These are phyloP conservation scores for Corvus moneduloides DNA, from an alignment of 2,113 vertebrate genomes.

Conservation along the genomic window DNA sequence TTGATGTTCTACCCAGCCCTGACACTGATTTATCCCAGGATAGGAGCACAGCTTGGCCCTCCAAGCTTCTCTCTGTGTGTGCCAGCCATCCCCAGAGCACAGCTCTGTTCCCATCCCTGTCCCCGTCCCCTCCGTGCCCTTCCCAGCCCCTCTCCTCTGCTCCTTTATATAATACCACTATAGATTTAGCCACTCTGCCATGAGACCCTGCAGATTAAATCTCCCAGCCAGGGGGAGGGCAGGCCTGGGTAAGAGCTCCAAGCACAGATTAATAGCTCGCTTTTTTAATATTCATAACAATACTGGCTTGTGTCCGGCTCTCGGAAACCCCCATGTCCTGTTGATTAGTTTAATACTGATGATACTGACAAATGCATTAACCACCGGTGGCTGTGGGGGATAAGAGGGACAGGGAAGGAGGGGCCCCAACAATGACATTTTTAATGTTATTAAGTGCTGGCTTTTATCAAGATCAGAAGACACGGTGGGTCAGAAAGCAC, in stretches of 20 bases:
- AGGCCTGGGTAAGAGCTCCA: neutral
- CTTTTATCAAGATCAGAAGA: constrained; percentile 61
- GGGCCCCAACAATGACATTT: neutral
- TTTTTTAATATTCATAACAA: constrained; percentile 70
- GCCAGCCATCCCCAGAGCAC: neutral
- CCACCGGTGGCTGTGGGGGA: neutral
- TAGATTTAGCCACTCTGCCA: constrained; percentile 66
- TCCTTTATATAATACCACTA: constrained; percentile 60
- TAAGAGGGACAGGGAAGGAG: neutral
- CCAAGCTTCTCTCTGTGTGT: neutral
- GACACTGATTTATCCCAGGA: neutral
- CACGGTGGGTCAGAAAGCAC: neutral
- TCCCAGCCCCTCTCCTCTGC: constrained; percentile 14
- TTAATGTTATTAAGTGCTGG: constrained; percentile 61
- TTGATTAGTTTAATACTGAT: constrained; percentile 67
- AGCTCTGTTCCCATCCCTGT: neutral
- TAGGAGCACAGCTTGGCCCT: neutral
- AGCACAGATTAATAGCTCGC: constrained; percentile 59
- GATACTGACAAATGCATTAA: constrained; percentile 50
- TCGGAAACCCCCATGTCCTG: constrained; percentile 36
- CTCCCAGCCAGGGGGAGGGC: neutral
- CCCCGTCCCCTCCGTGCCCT: neutral
- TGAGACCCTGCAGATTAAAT: constrained; percentile 70
- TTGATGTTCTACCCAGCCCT: neutral
- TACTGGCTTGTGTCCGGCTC: constrained; percentile 45